phyloP scores from a whole-genome alignment of 1,140 invertebrate species.

The Drosophila sp. region DNA sequence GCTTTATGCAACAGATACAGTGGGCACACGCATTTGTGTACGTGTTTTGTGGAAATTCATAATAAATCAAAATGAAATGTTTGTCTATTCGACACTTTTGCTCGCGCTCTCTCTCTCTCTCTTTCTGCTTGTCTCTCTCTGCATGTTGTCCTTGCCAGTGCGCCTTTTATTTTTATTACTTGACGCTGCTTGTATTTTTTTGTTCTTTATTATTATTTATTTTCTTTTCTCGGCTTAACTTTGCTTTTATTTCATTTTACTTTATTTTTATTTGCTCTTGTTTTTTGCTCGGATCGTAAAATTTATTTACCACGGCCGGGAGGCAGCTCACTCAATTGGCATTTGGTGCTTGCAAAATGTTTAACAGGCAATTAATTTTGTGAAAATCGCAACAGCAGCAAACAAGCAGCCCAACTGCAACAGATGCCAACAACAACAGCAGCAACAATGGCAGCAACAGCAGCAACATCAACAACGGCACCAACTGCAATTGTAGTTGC shows the following conservation, averaged over 20 bases:
- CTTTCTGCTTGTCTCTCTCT: neutral
- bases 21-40: conserved; percentile 18
- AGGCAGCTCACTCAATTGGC: conserved; percentile 34
- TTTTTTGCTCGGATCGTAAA: conserved; percentile 29
- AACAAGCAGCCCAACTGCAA: conserved; percentile 13
- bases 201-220: conserved; percentile 14
- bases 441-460: conserved; percentile 5
- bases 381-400: conserved; percentile 30
- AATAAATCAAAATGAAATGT: conserved; percentile 83
- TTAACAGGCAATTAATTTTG: conserved; percentile 65
- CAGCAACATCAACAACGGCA: neutral
- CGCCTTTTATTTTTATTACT: conserved; percentile 66
- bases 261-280: conserved; percentile 21
- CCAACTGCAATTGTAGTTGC: conserved; percentile 9
- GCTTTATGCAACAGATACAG: conserved; percentile 25
- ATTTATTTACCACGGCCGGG: conserved; percentile 18
- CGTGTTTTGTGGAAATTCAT: conserved; percentile 73
- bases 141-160: conserved; percentile 21
- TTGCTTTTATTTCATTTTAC: conserved; percentile 57
- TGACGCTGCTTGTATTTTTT: conserved; percentile 64
- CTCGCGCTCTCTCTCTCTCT: neutral
- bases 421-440: conserved; percentile 8
- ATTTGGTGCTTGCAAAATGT: conserved; percentile 40
- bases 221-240: conserved; percentile 36
- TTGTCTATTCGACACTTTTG: conserved; percentile 79